A percentile compares a stretch with the other conserved stretches of the same genome.
phyloP scores from a whole-genome alignment of 92 coral and sea anemone genomes.

The Paramuricea clavata region DNA sequence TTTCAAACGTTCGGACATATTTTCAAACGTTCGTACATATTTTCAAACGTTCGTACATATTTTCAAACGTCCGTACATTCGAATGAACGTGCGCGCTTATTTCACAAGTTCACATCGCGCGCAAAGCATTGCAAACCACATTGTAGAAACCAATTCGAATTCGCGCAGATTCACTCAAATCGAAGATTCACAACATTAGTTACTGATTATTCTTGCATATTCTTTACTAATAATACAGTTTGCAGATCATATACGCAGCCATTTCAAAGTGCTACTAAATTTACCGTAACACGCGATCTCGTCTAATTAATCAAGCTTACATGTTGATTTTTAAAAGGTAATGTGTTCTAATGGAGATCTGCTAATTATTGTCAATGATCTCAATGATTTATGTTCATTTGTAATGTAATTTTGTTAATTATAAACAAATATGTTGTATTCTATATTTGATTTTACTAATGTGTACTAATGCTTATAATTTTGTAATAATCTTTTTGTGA shows the following conservation, averaged over 20 bases:
- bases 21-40: too few species aligned
- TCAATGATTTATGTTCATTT: too few species aligned
- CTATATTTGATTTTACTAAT: too few species aligned
- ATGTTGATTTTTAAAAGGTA: not conserved
- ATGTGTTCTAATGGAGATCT: not conserved
- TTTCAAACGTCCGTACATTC: not conserved
- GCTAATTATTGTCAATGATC: not conserved
- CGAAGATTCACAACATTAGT: not conserved
- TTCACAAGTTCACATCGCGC: not conserved
- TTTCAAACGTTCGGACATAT: too few species aligned
- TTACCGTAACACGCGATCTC: not conserved
- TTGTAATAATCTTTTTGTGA: too few species aligned
- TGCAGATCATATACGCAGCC: not conserved
- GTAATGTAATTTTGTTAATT: too few species aligned
- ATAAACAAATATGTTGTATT: too few species aligned
- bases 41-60: too few species aligned
- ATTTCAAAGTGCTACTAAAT: not conserved
- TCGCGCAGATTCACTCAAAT: not conserved
- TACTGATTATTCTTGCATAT: not conserved
- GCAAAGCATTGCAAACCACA: slow-evolving; percentile 5
- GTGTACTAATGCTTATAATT: too few species aligned
- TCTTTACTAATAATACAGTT: not conserved
- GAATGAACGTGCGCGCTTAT: not conserved
- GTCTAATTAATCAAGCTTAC: not conserved
- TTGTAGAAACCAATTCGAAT: not conserved